Percentiles rank a stretch among this genome's conserved stretches.
phyloP scores from a whole-genome alignment of 2,888 invertebrate genomes.

The Stictocephala bisonia region DNA sequence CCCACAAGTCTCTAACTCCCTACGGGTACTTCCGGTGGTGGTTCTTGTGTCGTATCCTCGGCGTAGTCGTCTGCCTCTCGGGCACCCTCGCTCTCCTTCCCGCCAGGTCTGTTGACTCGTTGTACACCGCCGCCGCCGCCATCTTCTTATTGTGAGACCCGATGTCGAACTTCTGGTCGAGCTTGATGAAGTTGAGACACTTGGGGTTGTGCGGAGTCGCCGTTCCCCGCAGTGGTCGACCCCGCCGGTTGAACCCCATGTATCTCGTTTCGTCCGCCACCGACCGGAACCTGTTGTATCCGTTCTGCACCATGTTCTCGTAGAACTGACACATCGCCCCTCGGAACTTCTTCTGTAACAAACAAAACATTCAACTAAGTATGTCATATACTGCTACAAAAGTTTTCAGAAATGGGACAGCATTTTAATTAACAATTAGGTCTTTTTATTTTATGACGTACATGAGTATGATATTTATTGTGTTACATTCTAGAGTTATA shows the following conservation, averaged over 20 bases:
- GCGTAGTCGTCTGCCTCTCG: constrained; percentile 21
- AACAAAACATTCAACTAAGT: background rate
- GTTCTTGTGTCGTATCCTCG: constrained; percentile 30
- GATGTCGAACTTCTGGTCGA: constrained; percentile 71
- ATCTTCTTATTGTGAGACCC: constrained; percentile 71
- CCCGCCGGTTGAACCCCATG: constrained; percentile 74
- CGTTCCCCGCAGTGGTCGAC: constrained; percentile 69
- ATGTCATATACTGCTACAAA: background rate
- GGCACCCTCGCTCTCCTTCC: background rate
- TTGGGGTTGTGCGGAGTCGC: constrained; percentile 66
- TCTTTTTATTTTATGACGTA: too few relatives aligned
- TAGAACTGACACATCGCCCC: constrained; percentile 72
- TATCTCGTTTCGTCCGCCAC: constrained; percentile 71
- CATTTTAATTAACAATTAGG: background rate
- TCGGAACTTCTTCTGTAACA: constrained; percentile 70
- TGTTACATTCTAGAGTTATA: too few relatives aligned
- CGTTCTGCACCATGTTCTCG: constrained; percentile 71
- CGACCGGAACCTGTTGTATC: constrained; percentile 74
- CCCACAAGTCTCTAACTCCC: too few relatives aligned
- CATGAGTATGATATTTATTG: too few relatives aligned
- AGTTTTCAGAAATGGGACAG: background rate
- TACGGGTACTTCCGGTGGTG: constrained; percentile 33
- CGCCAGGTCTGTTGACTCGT: constrained; percentile 17
- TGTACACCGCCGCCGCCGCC: constrained; percentile 62
- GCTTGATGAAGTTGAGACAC: constrained; percentile 74